Base-by-base conservation (phyloP, 2,888 invertebrate genomes). In the Agrilus biguttatus region DNA sequence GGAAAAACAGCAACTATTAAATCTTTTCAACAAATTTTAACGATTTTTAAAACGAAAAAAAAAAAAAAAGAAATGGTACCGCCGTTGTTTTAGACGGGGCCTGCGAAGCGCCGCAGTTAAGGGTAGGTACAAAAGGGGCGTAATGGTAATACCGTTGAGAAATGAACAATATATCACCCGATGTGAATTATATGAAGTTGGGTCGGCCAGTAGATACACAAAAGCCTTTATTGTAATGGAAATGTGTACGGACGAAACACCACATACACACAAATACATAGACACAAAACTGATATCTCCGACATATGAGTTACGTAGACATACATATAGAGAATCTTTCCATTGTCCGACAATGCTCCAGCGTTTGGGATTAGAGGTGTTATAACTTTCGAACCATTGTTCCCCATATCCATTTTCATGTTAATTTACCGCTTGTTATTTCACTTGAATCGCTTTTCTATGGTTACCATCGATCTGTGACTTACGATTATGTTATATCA, bases 101-200 rank as follows among this genome's bases (percentile, higher is more conserved):
- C 28, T 2, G 28, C 4, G 28, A 28, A 10, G 28, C 28, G 28
- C 10, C 10, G 28, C 4, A 28, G 28, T 28, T 28, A 28, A 28
- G 28, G 28, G 28, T 10, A 28, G 28, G 28, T 28, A 28, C 28
- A 10, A 28, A 28, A 10, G 44, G 44, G 38, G 39, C 33, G n/a
- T 33, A 33, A 37, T 17, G 37, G 32, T 37, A 39, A 43, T 39
- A 41, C 17, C 44, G 33, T 28, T 28, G 23, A 41, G 39, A 45
- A 39, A 46, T 44, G 44, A 45, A 53, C 50, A 55, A 54, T 55
- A 54, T 49, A 53, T 52, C 53, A 53, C 47, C 46, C 49, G 46
- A 53, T 49, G 50, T 50, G 53, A 54, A 55, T 54, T 55, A 52
- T 54, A 53, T 52, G 53, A 55, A 52, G 53, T 47, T 39, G 42